Conservation (phyloP, 2,113 vertebrate species). For the Myotis lucifugus region DNA sequence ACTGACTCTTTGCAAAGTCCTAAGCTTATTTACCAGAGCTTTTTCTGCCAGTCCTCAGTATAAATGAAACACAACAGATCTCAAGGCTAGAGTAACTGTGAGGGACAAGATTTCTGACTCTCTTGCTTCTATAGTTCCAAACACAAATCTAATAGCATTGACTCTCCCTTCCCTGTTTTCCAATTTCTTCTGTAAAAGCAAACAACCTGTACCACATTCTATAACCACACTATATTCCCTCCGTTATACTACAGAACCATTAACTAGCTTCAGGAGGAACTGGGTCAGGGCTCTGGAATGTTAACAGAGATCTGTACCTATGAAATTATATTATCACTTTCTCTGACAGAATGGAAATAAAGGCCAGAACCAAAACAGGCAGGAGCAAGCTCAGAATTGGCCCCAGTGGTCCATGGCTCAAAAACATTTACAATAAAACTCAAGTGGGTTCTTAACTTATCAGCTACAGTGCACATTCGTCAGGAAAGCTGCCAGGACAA, state of each 20-base stretch:
- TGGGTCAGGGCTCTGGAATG: background rate
- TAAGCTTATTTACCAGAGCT: background rate
- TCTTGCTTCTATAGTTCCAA: background rate
- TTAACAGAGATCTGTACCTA: background rate
- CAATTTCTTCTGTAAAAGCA: conserved; percentile 42
- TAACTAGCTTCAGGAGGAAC: conserved; percentile 50
- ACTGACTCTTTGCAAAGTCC: conserved; percentile 15
- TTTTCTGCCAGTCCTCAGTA: background rate
- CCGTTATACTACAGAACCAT: conserved; percentile 2
- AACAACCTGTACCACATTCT: background rate
- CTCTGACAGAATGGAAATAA: conserved; percentile 34
- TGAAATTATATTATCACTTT: conserved; percentile 19
- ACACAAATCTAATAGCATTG: background rate
- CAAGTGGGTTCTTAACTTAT: background rate
- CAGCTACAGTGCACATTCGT: background rate
- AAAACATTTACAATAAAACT: conserved; percentile 21
- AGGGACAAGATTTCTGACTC: background rate
- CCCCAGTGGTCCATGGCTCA: background rate
- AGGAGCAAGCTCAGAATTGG: conserved; percentile 1
- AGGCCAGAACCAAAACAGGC: background rate
- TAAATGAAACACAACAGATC: conserved; percentile 24
- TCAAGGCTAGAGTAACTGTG: background rate
- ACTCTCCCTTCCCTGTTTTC: background rate
- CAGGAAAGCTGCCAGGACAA: background rate
- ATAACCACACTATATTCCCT: background rate